Conservation (phyloP, 2,113 vertebrate species). For the Lonchura striata region DNA sequence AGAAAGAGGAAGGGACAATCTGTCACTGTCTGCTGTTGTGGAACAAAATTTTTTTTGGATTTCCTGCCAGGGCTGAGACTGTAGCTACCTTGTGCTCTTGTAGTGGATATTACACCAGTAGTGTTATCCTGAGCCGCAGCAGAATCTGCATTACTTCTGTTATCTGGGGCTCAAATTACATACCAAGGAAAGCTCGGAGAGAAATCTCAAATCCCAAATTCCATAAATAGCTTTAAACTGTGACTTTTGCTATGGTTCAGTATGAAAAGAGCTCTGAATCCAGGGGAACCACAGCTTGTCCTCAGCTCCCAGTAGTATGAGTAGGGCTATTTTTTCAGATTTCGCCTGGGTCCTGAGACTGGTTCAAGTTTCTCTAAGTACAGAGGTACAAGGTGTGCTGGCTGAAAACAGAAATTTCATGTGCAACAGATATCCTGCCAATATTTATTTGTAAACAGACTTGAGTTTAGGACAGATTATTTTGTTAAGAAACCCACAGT, state of each 20-base stretch:
- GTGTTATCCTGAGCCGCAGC: neutral
- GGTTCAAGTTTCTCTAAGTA: neutral
- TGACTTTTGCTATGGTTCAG: neutral
- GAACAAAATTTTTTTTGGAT: neutral
- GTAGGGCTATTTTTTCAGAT: neutral
- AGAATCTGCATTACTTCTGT: neutral
- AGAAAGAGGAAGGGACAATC: neutral
- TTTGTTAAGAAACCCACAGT: neutral
- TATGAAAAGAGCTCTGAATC: neutral
- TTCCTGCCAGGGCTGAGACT: neutral
- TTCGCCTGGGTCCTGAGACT: neutral
- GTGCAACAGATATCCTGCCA: neutral
- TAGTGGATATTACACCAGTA: neutral
- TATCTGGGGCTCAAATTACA: neutral
- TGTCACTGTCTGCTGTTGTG: neutral
- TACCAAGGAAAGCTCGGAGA: neutral
- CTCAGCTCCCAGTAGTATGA: neutral
- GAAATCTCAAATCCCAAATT: neutral
- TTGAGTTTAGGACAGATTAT: neutral
- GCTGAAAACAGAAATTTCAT: neutral
- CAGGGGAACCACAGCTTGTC: neutral
- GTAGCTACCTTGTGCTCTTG: neutral
- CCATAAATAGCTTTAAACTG: neutral
- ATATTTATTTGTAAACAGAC: neutral
- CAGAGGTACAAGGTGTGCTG: neutral